Base-by-base conservation (phyloP, 2,113 vertebrate genomes). In the Xiphias gladius region DNA sequence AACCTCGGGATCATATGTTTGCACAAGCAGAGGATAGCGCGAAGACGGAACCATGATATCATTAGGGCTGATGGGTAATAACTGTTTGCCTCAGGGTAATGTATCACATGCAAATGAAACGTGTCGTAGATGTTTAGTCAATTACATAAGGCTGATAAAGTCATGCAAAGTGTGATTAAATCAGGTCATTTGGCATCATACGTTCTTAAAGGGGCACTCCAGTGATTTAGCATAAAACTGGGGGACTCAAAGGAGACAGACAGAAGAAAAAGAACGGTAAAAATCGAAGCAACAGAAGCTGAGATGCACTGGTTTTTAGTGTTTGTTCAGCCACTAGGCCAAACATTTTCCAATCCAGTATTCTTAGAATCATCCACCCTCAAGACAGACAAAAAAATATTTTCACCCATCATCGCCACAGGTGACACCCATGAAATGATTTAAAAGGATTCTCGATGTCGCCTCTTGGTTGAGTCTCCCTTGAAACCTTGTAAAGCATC, bases 1-100 rank as follows among this genome's bases (percentile, higher is more conserved):
- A 88, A 90, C 88, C 85, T 72, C 83, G 54, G 88, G 65, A 93
- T 94, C 87, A 82, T 87, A 87, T 94, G 91, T 94, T 92, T 93
- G 89, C 84, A 91, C 88, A 81, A 88, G 82, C 89, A 77, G 76
- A 91, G 88, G 78, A 90, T 79, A 68, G 77, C 43, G 71, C 70
- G 26, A 67, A 81, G 80, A 83, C 17, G 54, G 37, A 77, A 76
- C 72, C 77, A 94, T 94, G 93, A 95, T 93, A 94, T 94, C 86
- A 95, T 93, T 86, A 85, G 70, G 86, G 59, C 75, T 74, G 76
- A 89, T 73, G 80, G 83, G 66, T n/a, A 30, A 37, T 86, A 83
- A 35, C 35, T 1, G 22, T 55, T 22, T 2, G 37, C 62, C 35
- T 37, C 0, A 41, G 30, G 79, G 67, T 68, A 46, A 84, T 10